Base-by-base conservation (phyloP, 2,797 vertebrate species). In the Lerista edwardsae region DNA sequence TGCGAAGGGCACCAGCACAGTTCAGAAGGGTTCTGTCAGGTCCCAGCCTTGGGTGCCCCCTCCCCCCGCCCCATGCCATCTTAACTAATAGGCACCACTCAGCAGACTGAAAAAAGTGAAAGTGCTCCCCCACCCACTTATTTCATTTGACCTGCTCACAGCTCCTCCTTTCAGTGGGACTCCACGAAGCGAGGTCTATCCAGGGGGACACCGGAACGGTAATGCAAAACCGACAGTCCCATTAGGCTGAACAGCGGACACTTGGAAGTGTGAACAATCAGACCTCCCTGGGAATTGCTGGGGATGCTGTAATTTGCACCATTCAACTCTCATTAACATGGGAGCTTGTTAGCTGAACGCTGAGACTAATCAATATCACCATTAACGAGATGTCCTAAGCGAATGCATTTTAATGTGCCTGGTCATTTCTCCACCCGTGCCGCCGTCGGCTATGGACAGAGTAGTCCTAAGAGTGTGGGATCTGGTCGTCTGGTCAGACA, bases 321-420 rank as follows among this genome's bases (percentile, higher is more conserved):
- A 0, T 87, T 91, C 91, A 62, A 62, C 90, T 89, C 91, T 94
- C 90, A 88, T 95, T 93, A 95, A 57, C 90, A 90, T 85, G 87
- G 93, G 84, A 77, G 85, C 94, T 96, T 86, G 84, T 96, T 95
- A 96, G 94, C 92, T 85, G 92, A 92, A 95, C 59, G 21, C 92
- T 79, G 93, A 93, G 93, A 90, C 93, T 94, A 94, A 97, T 97
- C 96, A 94, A 96, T 96, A 90, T 87, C 75, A 88, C 94, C 94
- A 94, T 95, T 95, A 96, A 95, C 89, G 83, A 91, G 92, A 92
- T 88, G 93, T 67, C 90, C 92, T 77, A 92, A 95, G 95, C 93
- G 87, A 95, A 94, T 91, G 91, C 69, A 64, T 94, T 90, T 94
- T 90, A 95, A 94, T 90, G 82, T 73, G 79, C 75, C 79, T 2